These are phyloP conservation scores for Suillia variegata DNA, from an alignment of 2,888 invertebrate species.

Conservation along the genomic window DNA sequence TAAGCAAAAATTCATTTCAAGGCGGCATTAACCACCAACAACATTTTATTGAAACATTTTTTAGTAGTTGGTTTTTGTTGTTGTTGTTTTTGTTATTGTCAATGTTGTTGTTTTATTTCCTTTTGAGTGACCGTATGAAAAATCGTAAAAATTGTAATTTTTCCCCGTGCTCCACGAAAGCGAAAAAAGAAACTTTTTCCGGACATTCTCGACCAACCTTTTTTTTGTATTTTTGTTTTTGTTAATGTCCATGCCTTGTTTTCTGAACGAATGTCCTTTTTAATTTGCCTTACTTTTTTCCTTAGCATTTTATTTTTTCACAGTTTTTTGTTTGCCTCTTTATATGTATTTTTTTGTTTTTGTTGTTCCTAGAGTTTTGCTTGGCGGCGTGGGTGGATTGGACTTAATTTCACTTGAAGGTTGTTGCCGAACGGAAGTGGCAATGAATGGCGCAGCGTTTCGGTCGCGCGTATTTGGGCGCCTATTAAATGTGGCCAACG, in stretches of 20 bases:
- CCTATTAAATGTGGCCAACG: neutral
- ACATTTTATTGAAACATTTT: neutral
- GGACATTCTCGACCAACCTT: neutral
- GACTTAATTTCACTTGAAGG: slow-evolving; percentile 14
- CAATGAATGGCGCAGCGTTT: slow-evolving; percentile 3
- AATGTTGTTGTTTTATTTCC: neutral
- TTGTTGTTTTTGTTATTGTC: slow-evolving; percentile 8
- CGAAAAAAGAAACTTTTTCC: no score
- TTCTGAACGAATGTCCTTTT: slow-evolving; percentile 7
- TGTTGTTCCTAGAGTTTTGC: neutral
- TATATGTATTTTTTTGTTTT: neutral
- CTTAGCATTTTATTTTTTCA: slow-evolving; percentile 12
- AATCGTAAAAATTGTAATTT: no score
- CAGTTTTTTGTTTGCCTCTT: slow-evolving; percentile 5
- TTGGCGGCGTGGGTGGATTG: slow-evolving; percentile 16
- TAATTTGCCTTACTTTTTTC: slow-evolving; percentile 14
- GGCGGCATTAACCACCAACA: no score
- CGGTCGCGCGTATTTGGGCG: neutral
- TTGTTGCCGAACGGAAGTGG: neutral
- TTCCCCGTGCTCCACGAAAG: no score
- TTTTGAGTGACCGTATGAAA: no score
- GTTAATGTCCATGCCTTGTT: neutral
- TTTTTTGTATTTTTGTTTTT: neutral
- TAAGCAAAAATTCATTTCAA: no score
- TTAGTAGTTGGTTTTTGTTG: neutral